Conservation (phyloP, 2,888 invertebrate genomes). For the Eudemis profundana region DNA sequence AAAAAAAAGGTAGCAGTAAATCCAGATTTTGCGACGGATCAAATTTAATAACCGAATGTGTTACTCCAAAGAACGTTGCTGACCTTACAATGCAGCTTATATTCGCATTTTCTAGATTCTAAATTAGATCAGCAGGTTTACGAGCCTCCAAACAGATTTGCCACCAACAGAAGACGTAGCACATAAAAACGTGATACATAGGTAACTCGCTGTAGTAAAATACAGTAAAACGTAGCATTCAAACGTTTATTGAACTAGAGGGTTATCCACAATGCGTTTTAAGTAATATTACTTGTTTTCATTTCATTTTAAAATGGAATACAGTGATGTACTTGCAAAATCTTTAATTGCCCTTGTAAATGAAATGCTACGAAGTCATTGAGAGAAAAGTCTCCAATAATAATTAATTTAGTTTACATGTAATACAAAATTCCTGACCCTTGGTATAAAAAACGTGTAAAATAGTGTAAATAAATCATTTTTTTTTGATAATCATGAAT, state of each 20-base stretch:
- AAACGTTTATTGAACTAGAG: slow-evolving; percentile 22
- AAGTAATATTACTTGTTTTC: too few relatives aligned
- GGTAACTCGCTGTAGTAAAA: background rate
- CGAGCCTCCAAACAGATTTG: slow-evolving; percentile 29
- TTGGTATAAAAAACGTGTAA: too few relatives aligned
- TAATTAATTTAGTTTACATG: too few relatives aligned
- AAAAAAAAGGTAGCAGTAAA: background rate
- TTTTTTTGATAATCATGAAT: too few relatives aligned
- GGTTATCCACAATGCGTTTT: background rate
- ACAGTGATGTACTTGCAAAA: too few relatives aligned
- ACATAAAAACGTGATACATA: slow-evolving; percentile 27
- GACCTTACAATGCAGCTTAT: background rate
- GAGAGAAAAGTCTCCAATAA: too few relatives aligned
- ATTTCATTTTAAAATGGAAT: too few relatives aligned
- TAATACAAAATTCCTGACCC: too few relatives aligned
- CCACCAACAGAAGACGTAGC: slow-evolving; percentile 14
- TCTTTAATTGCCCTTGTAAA: too few relatives aligned
- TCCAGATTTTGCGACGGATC: background rate
- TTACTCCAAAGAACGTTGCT: background rate
- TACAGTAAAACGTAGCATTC: slow-evolving; percentile 14
- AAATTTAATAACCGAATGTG: slow-evolving; percentile 1
- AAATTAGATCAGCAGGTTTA: slow-evolving; percentile 35
- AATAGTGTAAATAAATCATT: too few relatives aligned
- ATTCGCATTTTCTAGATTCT: slow-evolving; percentile 1
- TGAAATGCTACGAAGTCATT: too few relatives aligned